A percentile compares a stretch with the other conserved stretches of the same genome.
Conservation (phyloP, 2,888 invertebrate genomes). For the Pyrgus malvae region DNA sequence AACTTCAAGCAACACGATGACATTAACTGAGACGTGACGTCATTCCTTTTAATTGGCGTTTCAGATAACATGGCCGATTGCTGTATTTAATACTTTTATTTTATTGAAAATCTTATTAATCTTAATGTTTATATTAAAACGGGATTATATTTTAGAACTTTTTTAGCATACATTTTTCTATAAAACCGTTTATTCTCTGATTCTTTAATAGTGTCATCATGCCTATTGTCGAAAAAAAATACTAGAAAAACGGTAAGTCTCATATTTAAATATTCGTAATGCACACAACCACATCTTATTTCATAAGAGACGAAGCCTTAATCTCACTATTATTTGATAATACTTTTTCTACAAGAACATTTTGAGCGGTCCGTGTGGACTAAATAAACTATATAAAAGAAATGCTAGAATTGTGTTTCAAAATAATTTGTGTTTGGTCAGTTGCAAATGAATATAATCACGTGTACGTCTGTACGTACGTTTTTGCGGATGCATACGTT, state of each 20-base stretch:
- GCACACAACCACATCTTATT: constrained; percentile 70
- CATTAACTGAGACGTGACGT: too few species aligned
- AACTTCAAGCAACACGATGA: too few species aligned
- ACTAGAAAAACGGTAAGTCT: constrained; percentile 47
- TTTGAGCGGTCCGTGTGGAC: constrained; percentile 32
- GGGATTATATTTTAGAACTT: too few species aligned
- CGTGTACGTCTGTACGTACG: neutral
- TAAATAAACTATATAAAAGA: constrained; percentile 3
- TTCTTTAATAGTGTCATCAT: too few species aligned
- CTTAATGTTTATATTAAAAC: too few species aligned
- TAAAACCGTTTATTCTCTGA: too few species aligned
- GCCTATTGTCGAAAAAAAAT: constrained; percentile 44
- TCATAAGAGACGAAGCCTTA: constrained; percentile 62
- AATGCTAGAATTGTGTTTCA: constrained; percentile 19
- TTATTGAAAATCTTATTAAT: too few species aligned
- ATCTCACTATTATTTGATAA: constrained; percentile 38
- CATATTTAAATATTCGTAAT: constrained; percentile 47
- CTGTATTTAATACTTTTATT: too few species aligned
- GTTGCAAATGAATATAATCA: constrained; percentile 16
- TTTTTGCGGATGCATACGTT: neutral
- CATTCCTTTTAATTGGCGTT: too few species aligned
- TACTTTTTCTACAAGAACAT: constrained; percentile 32
- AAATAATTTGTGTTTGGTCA: constrained; percentile 12
- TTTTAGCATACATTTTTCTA: too few species aligned
- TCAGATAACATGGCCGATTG: too few species aligned